Percentiles rank a stretch among this genome's conserved stretches.
Conservation (phyloP, 2,113 vertebrate species). For the Ginglymostoma cirratum region DNA sequence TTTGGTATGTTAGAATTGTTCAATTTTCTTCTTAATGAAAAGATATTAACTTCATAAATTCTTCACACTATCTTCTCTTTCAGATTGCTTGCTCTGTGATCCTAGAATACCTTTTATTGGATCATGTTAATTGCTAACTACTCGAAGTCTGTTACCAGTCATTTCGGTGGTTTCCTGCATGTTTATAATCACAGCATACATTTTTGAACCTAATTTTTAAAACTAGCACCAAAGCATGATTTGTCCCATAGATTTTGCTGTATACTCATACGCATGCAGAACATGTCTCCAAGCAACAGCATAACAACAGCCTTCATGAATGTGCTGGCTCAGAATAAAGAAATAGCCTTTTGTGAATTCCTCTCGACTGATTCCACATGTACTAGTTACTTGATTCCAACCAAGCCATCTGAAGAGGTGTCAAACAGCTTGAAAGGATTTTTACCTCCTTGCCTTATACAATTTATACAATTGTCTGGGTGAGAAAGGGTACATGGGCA, state of each 20-base stretch:
- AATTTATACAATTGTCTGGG: not conserved
- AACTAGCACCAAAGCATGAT: not conserved
- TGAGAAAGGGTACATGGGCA: not conserved
- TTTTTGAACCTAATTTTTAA: not conserved
- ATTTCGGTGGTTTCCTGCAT: not conserved
- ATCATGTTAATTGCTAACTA: not conserved
- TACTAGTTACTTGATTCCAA: not conserved
- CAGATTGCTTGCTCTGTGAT: not conserved
- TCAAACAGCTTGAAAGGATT: not conserved
- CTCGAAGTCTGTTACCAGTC: not conserved
- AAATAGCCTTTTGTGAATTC: not conserved
- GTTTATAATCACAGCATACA: not conserved
- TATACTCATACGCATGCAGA: not conserved
- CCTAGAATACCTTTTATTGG: not conserved
- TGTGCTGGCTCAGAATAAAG: not conserved
- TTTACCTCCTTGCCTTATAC: not conserved
- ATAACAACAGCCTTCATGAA: not conserved
- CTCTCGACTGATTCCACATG: not conserved
- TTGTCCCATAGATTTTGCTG: not conserved
- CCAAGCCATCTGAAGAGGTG: not conserved
- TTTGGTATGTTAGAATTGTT: conserved; percentile 57
- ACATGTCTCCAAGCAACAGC: not conserved
- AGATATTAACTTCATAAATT: not conserved
- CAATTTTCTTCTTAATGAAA: not conserved
- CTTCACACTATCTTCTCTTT: not conserved